Evolutionary conservation across 35 echinoderm and acorn worm genomes (phyloP).

Genomic region (Chiridota heheva): DNA sequence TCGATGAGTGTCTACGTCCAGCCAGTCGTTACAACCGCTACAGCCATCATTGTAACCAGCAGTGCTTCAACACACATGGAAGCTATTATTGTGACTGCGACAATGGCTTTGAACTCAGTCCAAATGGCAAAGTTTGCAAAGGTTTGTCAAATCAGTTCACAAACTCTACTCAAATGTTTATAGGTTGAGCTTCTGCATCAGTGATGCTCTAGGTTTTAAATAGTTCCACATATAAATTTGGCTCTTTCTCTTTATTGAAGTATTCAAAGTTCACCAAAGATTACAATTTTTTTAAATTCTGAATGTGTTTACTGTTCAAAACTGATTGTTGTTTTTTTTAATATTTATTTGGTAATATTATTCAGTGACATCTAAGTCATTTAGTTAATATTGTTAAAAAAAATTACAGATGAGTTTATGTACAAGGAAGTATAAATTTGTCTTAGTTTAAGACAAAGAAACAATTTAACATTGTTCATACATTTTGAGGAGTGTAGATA

Average conservation of each 20-base stretch:
- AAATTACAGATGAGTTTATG: background rate
- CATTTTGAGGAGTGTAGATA: too few relatives aligned
- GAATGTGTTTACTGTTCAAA: too few relatives aligned
- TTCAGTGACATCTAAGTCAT: too few relatives aligned
- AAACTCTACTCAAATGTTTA: background rate
- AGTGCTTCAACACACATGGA: slow-evolving; percentile 86
- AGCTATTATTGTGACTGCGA: slow-evolving; percentile 99
- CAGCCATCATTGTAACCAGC: slow-evolving; percentile 88
- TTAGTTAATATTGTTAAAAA: background rate
- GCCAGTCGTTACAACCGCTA: slow-evolving; percentile 19
- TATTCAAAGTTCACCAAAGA: too few relatives aligned
- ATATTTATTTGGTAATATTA: too few relatives aligned
- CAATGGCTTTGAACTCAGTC: slow-evolving; percentile 95
- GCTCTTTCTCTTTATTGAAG: too few relatives aligned
- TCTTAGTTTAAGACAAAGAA: background rate
- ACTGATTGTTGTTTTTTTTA: too few relatives aligned
- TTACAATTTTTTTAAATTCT: too few relatives aligned
- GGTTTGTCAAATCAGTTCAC: slow-evolving; percentile 40
- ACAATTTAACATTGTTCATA: too few relatives aligned
- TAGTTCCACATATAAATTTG: background rate
- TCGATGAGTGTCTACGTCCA: slow-evolving; percentile 77
- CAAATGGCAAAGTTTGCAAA: slow-evolving; percentile 98
- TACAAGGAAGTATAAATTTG: background rate
- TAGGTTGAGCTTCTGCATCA: background rate
- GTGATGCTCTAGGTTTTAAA: background rate